phyloP scores from a whole-genome alignment of 2,888 invertebrate genomes.

The Philopedon plagiatum region DNA sequence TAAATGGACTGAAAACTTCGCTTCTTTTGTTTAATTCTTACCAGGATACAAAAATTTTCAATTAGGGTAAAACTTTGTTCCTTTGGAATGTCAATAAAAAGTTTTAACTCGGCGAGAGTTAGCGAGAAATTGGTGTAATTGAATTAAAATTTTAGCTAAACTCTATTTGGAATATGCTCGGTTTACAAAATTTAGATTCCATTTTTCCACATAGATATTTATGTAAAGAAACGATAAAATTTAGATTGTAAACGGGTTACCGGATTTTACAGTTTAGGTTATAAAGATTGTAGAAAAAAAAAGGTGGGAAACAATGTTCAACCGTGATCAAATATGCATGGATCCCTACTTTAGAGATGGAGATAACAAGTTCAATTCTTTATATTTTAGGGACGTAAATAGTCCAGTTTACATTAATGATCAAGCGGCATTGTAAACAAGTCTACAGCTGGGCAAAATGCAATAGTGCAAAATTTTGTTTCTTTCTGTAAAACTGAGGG shows the following conservation, averaged over 20 bases:
- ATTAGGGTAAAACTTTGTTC: constrained; percentile 32
- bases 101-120: constrained; percentile 25
- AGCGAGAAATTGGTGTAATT: constrained; percentile 21
- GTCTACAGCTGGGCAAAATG: too few species aligned
- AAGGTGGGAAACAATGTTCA: too few species aligned
- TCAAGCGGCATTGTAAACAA: too few species aligned
- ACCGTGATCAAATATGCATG: too few species aligned
- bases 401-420: too few species aligned
- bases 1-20: constrained; percentile 9
- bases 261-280: too few species aligned
- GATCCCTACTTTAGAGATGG: too few species aligned
- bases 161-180: not conserved
- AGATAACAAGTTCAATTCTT: too few species aligned
- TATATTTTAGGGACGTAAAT: too few species aligned
- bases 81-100: constrained; percentile 34
- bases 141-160: constrained; percentile 15
- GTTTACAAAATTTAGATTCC: constrained; percentile 6
- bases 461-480: too few species aligned
- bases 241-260: not conserved
- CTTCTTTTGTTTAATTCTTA: constrained; percentile 32
- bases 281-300: too few species aligned
- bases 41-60: constrained; percentile 30
- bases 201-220: not conserved
- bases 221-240: not conserved
- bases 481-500: too few species aligned